phyloP scores from a whole-genome alignment of 1,140 invertebrate species.

The Glossosoma conforme region DNA sequence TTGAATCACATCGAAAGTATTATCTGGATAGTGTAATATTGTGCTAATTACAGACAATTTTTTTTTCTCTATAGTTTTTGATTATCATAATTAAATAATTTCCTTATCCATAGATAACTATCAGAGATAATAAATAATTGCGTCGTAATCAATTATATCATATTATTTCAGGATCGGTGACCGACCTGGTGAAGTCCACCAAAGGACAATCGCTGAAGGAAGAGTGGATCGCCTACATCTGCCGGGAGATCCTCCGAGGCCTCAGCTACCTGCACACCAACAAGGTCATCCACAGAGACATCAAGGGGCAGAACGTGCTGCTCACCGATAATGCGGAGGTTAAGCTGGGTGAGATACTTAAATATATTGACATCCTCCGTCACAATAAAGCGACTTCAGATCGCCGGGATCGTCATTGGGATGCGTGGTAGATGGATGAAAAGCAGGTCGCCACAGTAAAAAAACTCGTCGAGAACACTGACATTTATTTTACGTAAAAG shows the following conservation, averaged over 20 bases:
- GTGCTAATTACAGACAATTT: too few species aligned
- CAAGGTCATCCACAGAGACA: slow-evolving; percentile 99
- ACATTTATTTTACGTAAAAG: too few species aligned
- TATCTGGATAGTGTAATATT: too few species aligned
- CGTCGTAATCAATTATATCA: background rate
- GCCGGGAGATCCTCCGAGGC: slow-evolving; percentile 93
- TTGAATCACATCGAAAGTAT: too few species aligned
- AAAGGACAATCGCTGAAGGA: slow-evolving; percentile 97
- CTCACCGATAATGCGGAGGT: slow-evolving; percentile 99
- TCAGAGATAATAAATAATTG: background rate
- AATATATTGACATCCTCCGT: too few species aligned
- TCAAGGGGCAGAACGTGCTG: slow-evolving; percentile 99
- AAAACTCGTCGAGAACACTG: too few species aligned
- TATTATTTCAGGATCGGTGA: slow-evolving; percentile 71
- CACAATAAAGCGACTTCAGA: too few species aligned
- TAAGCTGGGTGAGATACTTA: slow-evolving; percentile 83
- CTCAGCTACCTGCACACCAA: slow-evolving; percentile 96
- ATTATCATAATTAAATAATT: background rate
- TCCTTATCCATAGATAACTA: background rate
- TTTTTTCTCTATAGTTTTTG: too few species aligned
- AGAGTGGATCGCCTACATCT: slow-evolving; percentile 99
- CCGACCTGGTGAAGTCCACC: slow-evolving; percentile 98
- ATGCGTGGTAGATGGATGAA: too few species aligned
- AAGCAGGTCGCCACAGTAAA: too few species aligned
- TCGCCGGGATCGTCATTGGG: too few species aligned